Evolutionary conservation across 1,140 invertebrate genomes (phyloP), one percentile per base, ranked within the genome.

Genomic region (Bombus affinis): DNA sequence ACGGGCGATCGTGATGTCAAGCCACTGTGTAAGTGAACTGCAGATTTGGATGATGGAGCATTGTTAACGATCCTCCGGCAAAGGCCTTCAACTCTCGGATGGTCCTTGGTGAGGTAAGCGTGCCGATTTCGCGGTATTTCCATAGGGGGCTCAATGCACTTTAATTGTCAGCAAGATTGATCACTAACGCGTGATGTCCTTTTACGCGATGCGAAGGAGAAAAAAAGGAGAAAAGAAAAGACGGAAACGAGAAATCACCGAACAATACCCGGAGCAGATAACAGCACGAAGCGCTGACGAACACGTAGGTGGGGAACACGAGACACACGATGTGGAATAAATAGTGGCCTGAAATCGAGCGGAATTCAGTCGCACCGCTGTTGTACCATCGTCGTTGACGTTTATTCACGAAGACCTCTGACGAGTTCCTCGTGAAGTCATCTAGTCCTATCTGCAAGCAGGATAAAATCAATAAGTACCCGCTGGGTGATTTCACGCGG

Each of bases 341-440:
- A 92, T 92, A 91, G 87, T 88, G 91, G 87, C 73, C 85, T 91
- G 86, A 92, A 92, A 92, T 91, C 86, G 84, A 92, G 81, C 85
- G 81, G 89, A 89, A 92, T 91, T 91, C 91, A 92, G 91, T 92
- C 76, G 86, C 85, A 83, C 79, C 59, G 82, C 87, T 88, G 81
- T 88, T 88, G 62, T 87, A 89, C 83, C 77, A 84, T 86, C 89
- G 83, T 83, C 83, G 73, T 86, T 73, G 65, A 72, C 83, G 86
- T 83, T 65, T 72, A 71, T 73, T 53, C 81, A 68, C 25, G 39
- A 70, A 65, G n/a, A 71, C 44, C 68, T 32, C 18, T 37, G 35
- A 35, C 39, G 53, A 42, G 71, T 70, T 47, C 72, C 39, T 66
- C 59, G 44, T 39, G 44, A 28, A 78, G 35, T 83, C 53, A 37